Evolutionary conservation across 1,140 invertebrate genomes (phyloP).

Genomic region (Eciton burchellii): DNA sequence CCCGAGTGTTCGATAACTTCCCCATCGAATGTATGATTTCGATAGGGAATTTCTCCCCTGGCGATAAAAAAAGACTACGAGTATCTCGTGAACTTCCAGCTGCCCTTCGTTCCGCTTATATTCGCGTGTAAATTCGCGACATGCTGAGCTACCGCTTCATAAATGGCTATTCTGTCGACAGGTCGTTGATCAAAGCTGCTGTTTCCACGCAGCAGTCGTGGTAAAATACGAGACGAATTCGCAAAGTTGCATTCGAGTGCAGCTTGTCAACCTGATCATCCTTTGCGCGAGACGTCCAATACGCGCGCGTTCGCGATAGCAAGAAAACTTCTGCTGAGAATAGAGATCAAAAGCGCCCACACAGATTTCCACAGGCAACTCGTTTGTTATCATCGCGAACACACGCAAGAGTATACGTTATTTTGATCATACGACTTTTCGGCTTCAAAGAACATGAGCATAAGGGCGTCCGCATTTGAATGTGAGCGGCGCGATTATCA

Average conservation of each 20-base stretch:
- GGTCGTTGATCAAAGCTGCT: not conserved
- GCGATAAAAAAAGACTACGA: slow-evolving; percentile 26
- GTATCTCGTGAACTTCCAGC: slow-evolving; percentile 5
- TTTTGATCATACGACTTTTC: no score
- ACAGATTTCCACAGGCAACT: not conserved
- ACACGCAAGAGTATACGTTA: no score
- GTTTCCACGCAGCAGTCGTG: not conserved
- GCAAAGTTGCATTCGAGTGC: not conserved
- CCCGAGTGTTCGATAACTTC: slow-evolving; percentile 25
- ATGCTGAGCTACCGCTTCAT: not conserved
- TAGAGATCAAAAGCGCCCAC: slow-evolving; percentile 5
- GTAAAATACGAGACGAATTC: slow-evolving; percentile 10
- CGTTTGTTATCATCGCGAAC: no score
- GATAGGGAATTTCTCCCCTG: slow-evolving; percentile 17
- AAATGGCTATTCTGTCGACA: not conserved
- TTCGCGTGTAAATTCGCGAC: slow-evolving; percentile 10
- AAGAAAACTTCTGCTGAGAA: slow-evolving; percentile 26
- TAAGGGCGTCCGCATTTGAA: no score
- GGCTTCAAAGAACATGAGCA: no score
- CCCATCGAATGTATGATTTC: slow-evolving; percentile 9
- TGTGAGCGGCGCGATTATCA: no score
- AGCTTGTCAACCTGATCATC: not conserved
- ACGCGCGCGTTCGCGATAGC: not conserved
- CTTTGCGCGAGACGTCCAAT: not conserved
- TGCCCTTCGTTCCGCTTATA: not conserved